These are phyloP conservation scores for Euwallacea fornicatus DNA, from an alignment of 1,140 invertebrate species.

Conservation along the genomic window DNA sequence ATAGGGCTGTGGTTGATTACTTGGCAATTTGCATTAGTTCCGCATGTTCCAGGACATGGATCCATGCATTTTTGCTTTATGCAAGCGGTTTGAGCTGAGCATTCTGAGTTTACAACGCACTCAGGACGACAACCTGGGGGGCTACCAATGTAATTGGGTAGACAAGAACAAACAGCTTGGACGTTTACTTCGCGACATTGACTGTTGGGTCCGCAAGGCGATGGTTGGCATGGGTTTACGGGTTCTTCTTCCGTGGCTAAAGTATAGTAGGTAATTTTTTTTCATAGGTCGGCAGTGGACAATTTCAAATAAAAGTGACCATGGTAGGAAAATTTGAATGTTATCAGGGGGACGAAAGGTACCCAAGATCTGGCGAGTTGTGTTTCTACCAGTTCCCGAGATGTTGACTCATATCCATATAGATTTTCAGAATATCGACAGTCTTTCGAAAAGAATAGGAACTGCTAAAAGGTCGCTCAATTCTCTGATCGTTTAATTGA, in stretches of 20 bases:
- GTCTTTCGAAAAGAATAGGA: too few relatives aligned
- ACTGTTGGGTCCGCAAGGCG: conserved; percentile 68
- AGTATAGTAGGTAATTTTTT: conserved; percentile 54
- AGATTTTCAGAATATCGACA: too few relatives aligned
- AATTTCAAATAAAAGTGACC: not conserved
- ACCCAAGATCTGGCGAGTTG: too few relatives aligned
- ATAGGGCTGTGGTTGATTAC: conserved; percentile 69
- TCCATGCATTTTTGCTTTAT: conserved; percentile 73
- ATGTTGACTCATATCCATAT: too few relatives aligned
- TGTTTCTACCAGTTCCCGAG: too few relatives aligned
- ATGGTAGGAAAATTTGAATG: too few relatives aligned
- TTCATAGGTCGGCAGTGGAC: not conserved
- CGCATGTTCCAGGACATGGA: conserved; percentile 76
- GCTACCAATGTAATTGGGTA: conserved; percentile 66
- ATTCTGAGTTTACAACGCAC: conserved; percentile 81
- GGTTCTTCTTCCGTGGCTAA: conserved; percentile 57
- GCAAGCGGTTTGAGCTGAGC: conserved; percentile 71
- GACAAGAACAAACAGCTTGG: conserved; percentile 63
- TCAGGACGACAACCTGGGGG: conserved; percentile 75
- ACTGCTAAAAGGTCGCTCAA: too few relatives aligned
- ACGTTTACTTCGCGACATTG: conserved; percentile 60
- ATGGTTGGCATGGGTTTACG: conserved; percentile 62
- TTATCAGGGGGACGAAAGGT: too few relatives aligned
- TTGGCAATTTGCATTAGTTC: conserved; percentile 70
- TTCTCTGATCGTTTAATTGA: not conserved